Evolutionary conservation across 2,113 vertebrate genomes (phyloP), one percentile per base, ranked within the genome.

Genomic region (Anser cygnoides): DNA sequence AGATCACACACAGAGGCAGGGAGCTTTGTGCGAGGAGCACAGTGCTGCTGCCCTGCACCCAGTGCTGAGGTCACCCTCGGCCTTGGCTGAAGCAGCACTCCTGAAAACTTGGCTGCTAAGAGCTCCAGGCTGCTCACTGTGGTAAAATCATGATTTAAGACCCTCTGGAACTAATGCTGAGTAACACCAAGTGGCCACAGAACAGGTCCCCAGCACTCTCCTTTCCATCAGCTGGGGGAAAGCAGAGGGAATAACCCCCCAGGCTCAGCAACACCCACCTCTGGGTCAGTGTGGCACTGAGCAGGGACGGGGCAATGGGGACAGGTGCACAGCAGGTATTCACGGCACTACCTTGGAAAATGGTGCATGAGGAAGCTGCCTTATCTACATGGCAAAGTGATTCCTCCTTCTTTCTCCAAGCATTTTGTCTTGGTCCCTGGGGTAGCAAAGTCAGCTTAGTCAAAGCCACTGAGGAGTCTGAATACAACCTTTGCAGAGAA

Each of bases 281-380:
- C 11, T 71, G 37, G n/a, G 10, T 75, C 25, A 54, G 16, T 14
- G 44, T 70, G 43, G 20, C 19, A 79, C 74, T 54, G 11, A 65
- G 22, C 43, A 54, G 44, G 11, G 50, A 6, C 14, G 62, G 86
- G 13, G 29, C 29, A 54, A 6, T 10, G 57, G 19, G 22, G 75
- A 10, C 41, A 71, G 39, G 44, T 71, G 57, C 21, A 35, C 2
- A 62, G 74, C 52, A 61, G 35, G 18, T 19, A 25, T 50, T 80
- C 80, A 62, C 21, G 41, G 28, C 9, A 39, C 3, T 41, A 25
- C 25, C 58, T 72, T 84, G 33, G 46, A 90, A 90, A 87, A n/a
- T 11, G 4, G 4, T 44, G 12, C 0, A 1, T 39, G 26, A 7
- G 22, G 7, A 76, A 67, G 11, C 13, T 41, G 8, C 15, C 9